Percentiles rank a stretch among this genome's conserved stretches.
phyloP scores from a whole-genome alignment of 2,797 vertebrate species.

The Craterocephalus amniculus region DNA sequence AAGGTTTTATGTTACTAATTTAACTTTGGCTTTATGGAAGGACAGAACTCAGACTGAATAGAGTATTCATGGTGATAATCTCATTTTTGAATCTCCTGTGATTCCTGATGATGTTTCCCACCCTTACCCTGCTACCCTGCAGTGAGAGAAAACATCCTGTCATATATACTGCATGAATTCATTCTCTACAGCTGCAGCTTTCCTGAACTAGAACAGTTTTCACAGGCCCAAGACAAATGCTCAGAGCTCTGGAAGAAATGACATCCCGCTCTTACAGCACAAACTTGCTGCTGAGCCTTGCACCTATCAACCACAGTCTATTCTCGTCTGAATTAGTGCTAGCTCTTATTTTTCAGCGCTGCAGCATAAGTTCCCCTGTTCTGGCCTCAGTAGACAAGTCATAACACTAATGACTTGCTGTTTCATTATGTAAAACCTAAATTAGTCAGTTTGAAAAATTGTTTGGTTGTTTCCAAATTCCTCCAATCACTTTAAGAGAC shows the following conservation, averaged over 20 bases:
- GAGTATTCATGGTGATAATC: too few relatives aligned
- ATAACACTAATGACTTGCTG: background rate
- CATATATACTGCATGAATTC: background rate
- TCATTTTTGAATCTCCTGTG: too few relatives aligned
- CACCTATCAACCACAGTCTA: background rate
- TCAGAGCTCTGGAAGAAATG: background rate
- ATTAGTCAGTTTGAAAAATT: background rate
- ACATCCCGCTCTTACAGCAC: background rate
- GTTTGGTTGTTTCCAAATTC: background rate
- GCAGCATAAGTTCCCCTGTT: background rate
- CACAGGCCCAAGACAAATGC: background rate
- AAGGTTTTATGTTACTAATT: too few relatives aligned
- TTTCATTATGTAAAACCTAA: background rate
- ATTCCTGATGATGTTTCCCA: too few relatives aligned
- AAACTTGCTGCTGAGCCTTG: background rate
- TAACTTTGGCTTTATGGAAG: too few relatives aligned
- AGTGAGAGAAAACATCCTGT: background rate
- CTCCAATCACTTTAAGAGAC: background rate
- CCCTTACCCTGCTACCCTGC: background rate
- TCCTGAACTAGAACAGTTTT: background rate
- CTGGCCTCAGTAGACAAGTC: background rate
- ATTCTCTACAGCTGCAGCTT: too few relatives aligned
- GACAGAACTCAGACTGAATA: too few relatives aligned
- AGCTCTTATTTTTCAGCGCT: background rate
- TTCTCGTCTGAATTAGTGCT: background rate